phyloP scores from a whole-genome alignment of 2,888 invertebrate genomes.

The Calliphora vomitoria region DNA sequence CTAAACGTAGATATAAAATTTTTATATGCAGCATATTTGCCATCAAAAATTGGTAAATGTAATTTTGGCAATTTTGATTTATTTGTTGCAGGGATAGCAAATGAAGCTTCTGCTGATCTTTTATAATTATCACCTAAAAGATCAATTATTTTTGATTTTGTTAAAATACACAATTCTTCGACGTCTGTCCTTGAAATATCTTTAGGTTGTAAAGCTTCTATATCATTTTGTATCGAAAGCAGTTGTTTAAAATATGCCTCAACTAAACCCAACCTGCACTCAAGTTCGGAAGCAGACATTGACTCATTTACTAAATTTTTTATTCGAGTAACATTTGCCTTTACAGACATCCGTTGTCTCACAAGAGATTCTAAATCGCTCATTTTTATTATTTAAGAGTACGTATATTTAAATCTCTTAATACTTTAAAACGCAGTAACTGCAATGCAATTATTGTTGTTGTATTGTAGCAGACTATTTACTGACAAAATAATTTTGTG shows the following conservation, averaged over 20 bases:
- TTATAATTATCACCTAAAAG: constrained; percentile 24
- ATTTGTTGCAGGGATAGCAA: constrained; percentile 9
- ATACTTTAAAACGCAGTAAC: no score
- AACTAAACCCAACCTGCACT: constrained; percentile 26
- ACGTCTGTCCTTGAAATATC: not conserved
- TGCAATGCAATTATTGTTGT: no score
- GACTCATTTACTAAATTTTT: constrained; percentile 8
- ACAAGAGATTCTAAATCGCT: constrained; percentile 19
- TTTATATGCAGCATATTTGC: constrained; percentile 43
- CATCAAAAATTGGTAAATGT: constrained; percentile 52
- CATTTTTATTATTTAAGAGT: constrained; percentile 26
- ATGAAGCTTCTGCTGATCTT: not conserved
- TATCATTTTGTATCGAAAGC: constrained; percentile 11
- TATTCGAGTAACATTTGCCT: constrained; percentile 22
- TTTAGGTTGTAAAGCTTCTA: constrained; percentile 6
- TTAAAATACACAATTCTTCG: constrained; percentile 26
- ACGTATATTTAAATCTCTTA: not conserved
- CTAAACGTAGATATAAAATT: constrained; percentile 43
- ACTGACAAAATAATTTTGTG: no score
- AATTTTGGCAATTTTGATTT: constrained; percentile 7
- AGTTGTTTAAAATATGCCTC: constrained; percentile 32
- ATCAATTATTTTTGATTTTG: constrained; percentile 19
- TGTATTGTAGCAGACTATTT: no score
- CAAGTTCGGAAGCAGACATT: constrained; percentile 4
- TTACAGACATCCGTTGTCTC: constrained; percentile 5